Conservation (phyloP, 2,113 vertebrate genomes). For the Calypte anna region DNA sequence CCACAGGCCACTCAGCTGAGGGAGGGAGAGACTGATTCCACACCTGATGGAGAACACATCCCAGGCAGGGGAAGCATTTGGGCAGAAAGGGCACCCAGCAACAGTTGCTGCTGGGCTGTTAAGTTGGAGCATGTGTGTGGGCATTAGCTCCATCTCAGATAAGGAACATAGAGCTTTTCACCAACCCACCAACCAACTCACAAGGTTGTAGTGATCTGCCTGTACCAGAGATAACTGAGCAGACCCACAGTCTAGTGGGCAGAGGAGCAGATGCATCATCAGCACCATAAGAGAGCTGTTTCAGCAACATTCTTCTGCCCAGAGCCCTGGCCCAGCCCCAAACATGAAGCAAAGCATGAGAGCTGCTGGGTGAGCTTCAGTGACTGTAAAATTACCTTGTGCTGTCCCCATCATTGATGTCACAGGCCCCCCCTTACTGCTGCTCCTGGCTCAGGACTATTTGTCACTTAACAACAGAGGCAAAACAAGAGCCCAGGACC, state of each 20-base stretch:
- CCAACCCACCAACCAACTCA: too few relatives aligned
- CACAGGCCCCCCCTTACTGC: accelerated
- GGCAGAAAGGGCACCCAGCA: neutral
- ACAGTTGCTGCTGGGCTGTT: neutral
- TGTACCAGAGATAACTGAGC: neutral
- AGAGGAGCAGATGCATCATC: neutral
- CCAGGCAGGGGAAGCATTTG: neutral
- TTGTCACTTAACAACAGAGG: neutral
- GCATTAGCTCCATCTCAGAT: accelerated
- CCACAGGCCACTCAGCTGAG: neutral
- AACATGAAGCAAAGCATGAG: neutral
- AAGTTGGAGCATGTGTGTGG: accelerated
- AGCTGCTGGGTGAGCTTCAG: neutral
- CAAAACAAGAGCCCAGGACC: too few relatives aligned
- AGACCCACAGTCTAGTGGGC: neutral
- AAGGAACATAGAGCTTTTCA: neutral
- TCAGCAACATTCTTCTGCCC: neutral
- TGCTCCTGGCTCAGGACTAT: neutral
- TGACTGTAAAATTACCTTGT: neutral
- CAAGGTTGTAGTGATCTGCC: accelerated
- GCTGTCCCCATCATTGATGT: accelerated
- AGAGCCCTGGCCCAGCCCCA: neutral
- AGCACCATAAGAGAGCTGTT: neutral
- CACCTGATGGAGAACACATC: accelerated
- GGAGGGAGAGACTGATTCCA: neutral